phyloP scores from a whole-genome alignment of 1,140 invertebrate species.

The Zaprionus nigranus region DNA sequence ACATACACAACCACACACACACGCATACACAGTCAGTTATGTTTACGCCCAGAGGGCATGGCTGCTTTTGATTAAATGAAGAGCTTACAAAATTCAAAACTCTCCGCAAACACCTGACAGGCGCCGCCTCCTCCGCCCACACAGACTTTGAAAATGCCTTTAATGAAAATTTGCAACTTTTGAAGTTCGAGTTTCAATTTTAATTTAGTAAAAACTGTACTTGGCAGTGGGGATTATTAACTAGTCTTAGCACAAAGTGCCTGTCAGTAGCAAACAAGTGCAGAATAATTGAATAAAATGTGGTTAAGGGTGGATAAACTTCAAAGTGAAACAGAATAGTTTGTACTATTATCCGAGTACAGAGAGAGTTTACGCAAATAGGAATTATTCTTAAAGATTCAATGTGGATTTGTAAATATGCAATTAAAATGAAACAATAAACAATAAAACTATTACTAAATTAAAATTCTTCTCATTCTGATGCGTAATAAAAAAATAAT shows the following conservation, averaged over 20 bases:
- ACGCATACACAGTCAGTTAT: constrained; percentile 12
- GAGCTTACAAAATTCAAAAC: constrained; percentile 57
- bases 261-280: background rate
- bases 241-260: background rate
- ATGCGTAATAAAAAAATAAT: too few species aligned
- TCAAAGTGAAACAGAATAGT: background rate
- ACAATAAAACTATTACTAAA: background rate
- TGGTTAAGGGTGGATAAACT: background rate
- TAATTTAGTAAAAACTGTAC: constrained; percentile 12
- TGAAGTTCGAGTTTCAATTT: constrained; percentile 6
- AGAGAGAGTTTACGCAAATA: too few species aligned
- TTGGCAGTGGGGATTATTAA: background rate
- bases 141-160: background rate
- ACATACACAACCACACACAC: background rate
- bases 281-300: background rate
- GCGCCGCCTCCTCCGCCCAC: background rate
- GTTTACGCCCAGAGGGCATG: constrained; percentile 10
- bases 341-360: background rate
- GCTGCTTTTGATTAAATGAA: constrained; percentile 63
- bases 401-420: background rate
- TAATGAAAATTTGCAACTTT: constrained; percentile 20
- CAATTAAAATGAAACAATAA: background rate
- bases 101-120: constrained; percentile 30
- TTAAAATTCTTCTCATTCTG: too few species aligned
- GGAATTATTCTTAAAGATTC: too few species aligned